These are phyloP conservation scores for Axis porcinus DNA, from an alignment of 2,113 vertebrate genomes.

Conservation along the genomic window DNA sequence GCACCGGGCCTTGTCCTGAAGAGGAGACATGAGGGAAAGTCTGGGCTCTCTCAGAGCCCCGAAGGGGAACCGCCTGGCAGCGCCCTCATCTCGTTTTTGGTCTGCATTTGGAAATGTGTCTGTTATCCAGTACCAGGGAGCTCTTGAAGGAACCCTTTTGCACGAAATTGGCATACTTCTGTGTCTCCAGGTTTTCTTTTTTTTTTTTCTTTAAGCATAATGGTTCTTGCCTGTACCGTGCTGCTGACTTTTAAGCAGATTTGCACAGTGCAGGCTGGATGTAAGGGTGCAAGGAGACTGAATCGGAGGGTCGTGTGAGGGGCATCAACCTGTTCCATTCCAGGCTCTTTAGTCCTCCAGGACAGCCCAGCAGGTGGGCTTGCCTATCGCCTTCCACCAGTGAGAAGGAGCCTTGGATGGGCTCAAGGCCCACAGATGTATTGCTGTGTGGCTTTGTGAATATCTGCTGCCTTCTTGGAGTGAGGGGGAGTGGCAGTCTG, in stretches of 20 bases:
- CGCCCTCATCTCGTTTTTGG: not conserved
- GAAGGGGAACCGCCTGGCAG: fast-evolving
- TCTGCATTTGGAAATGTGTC: not conserved
- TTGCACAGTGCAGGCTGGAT: not conserved
- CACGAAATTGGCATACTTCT: not conserved
- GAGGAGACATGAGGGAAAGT: not conserved
- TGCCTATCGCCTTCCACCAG: too few species aligned
- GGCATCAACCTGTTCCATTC: not conserved
- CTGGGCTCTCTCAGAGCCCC: not conserved
- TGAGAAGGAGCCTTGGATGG: not conserved
- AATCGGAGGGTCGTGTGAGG: not conserved
- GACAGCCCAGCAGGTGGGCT: not conserved
- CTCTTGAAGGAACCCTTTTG: not conserved
- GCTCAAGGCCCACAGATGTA: not conserved
- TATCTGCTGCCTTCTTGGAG: not conserved
- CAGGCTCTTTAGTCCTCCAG: not conserved
- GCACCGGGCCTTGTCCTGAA: not conserved
- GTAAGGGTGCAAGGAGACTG: not conserved
- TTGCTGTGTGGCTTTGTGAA: not conserved
- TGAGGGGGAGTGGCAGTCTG: too few species aligned
- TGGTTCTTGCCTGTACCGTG: not conserved
- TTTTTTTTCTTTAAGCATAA: not conserved
- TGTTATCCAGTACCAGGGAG: not conserved
- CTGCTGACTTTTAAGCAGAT: not conserved
- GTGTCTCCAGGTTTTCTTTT: not conserved